Base-by-base conservation (phyloP, 23 tunicate genomes). In the Phallusia fumigata region DNA sequence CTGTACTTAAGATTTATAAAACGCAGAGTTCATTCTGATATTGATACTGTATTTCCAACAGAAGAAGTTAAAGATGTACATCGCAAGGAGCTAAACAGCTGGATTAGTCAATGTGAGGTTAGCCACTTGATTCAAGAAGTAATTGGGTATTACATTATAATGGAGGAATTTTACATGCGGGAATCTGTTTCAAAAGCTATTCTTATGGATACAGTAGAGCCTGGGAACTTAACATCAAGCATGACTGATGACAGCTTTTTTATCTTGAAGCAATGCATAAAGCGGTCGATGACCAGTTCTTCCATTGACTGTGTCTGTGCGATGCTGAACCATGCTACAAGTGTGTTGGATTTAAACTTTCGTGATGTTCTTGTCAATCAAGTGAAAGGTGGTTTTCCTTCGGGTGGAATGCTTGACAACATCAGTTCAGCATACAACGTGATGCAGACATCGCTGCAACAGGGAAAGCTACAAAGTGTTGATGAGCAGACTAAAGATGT, bases 161-260 rank as follows among this genome's bases (percentile, higher is more conserved):
- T 96, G 94, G 99, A 96, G 76, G 96, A 96, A 74, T 96, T 84
- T 74, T 96, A 96, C 85, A 96, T 96, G 99, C 64, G 93, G 32
- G 99, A 96, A 81, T 91, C 97, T 12, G 52, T 85, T 49, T 49
- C 86, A 44, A 96, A 91, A 88, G 99, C 99, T 6, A 96, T 91
- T 18, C 83, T 76, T 64, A 40, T 96, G 73, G 97, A 96, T 36
- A 31, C 80, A 18, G 21, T 88, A 40, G 96, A 90, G 30, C 80
- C 88, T 28, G 87, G 87, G 0, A 77, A 80, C 35, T 81, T 82
- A 0, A 96, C 99, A 8, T 81, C 87, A 44, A 90, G 95, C 80
- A 90, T 95, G 92, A 79, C 83, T 18, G 99, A 95, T 78, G 99
- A 95, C 76, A 83, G 79, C 18, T 95, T 95, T 74, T 95, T 86